Base-by-base conservation (phyloP, 2,888 invertebrate genomes). In the Ommatoiulus sabulosus region DNA sequence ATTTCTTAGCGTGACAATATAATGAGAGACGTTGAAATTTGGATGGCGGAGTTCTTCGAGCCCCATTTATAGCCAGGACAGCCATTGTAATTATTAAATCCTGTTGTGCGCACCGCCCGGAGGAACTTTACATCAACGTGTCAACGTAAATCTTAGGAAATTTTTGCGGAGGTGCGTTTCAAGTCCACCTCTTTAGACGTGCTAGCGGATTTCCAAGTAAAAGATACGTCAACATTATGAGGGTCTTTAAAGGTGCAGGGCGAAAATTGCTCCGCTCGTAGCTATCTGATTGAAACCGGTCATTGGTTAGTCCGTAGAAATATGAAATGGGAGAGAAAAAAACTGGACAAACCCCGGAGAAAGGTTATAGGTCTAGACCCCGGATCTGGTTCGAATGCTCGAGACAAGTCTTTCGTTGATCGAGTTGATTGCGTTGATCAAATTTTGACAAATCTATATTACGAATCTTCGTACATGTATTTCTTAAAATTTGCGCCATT, bases 11-110 rank as follows among this genome's bases (percentile, higher is more conserved):
- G 63, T 63, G 63, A 63, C 63, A 63, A 63, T 63, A 63, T 63
- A 63, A 63, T 63, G 63, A 63, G 63, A 63, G 63, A 63, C 20
- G 63, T 63, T 63, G 15, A 63, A 63, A 63, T 63, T 63, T 63
- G 63, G 63, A 63, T 20, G 63, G 63, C 5, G 63, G 63, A 63
- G 63, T 63, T 63, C 20, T 63, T n/a, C 63, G 63, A 63, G 63
- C 63, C 63, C 63, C 63, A 63, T 63, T 63, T 63, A 63, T 63
- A 63, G 63, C 63, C 63, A n/a, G 63, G 63, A 63, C 63, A 63
- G 63, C 63, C 63, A 20, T 63, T 63, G 63, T 63, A 63, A 63
- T 63, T 63, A 63, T 63, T 63, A 63, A 63, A 63, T 63, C 63
- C 63, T 63, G 63, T 63, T 63, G 63, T 63, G 17, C 20, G n/a